These are phyloP conservation scores for Poeciliopsis retropinna DNA, from an alignment of 2,113 vertebrate species.

Conservation along the genomic window DNA sequence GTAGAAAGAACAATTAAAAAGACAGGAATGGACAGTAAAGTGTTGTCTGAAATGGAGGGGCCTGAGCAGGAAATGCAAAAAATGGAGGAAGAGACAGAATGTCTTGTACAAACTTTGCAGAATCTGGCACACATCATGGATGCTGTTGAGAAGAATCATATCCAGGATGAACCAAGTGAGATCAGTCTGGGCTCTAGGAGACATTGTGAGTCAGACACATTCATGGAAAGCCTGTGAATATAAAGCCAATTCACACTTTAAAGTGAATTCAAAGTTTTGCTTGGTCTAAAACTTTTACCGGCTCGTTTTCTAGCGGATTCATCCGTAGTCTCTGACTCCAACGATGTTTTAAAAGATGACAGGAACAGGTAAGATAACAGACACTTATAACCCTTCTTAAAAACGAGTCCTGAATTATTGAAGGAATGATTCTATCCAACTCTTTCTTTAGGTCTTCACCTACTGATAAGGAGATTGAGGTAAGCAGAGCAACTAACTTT, in stretches of 20 bases:
- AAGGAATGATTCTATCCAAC: not conserved
- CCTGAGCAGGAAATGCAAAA: not conserved
- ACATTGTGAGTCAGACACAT: slow-evolving; percentile 50
- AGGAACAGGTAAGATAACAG: slow-evolving; percentile 59
- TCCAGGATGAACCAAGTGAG: slow-evolving; percentile 59
- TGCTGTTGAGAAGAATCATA: slow-evolving; percentile 47
- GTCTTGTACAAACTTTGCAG: slow-evolving; percentile 55
- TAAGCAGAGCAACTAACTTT: slow-evolving; percentile 61
- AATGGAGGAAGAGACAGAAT: not conserved
- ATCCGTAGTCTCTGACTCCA: slow-evolving; percentile 47
- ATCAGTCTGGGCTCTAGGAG: slow-evolving; percentile 43
- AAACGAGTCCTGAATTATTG: not conserved
- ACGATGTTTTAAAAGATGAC: slow-evolving; percentile 54
- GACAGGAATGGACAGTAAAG: slow-evolving; percentile 14
- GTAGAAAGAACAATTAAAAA: not conserved
- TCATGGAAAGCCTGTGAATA: not conserved
- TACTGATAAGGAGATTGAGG: slow-evolving; percentile 94
- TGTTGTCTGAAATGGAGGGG: slow-evolving; percentile 1
- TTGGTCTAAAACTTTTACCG: not conserved
- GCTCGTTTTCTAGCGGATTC: slow-evolving; percentile 51
- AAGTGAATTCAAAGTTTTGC: not conserved
- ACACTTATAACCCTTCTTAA: not conserved
- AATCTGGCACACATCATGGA: slow-evolving; percentile 64
- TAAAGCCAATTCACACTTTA: not conserved
- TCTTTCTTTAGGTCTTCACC: slow-evolving; percentile 78